Base-by-base conservation (phyloP, 2,113 vertebrate genomes). In the Pelvicachromis taeniatus region DNA sequence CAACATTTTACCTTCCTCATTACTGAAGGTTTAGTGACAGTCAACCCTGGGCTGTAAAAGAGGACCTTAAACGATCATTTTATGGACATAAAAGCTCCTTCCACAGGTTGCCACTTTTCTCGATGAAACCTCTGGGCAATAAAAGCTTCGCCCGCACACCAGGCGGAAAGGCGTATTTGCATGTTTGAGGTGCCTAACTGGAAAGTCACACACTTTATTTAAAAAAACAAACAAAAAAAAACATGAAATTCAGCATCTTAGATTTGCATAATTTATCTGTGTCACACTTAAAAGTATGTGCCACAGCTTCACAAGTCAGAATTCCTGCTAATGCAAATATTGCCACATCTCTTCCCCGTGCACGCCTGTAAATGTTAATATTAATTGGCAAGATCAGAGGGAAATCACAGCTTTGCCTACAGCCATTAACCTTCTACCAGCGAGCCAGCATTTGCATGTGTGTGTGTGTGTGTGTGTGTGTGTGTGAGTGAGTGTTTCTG, bases 171-270 rank as follows among this genome's bases (percentile, higher is more conserved):
- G 26, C 0, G 0, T 52, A 75, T 75, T 75, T 52, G 70, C 70
- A 52, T 52, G 26, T 11, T 53, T 4, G 75, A 17, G 45, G 35
- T 33, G 50, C 68, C 85, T 80, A 56, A 54, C 17, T n/a, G 54
- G 31, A 45, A 83, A 84, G 61, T 81, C 77, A 9, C 79, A 53
- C 33, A 59, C 63, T 16, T 78, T 14, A 33, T 68, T 58, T 2
- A 1, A 12, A 48, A 1, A 53, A 38, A 19, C n/a, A n/a, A n/a
- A n/a, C n/a, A n/a, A n/a, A n/a, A n/a, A n/a, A 0, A 0, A 0
- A 2, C 23, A 19, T 84, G 55, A 55, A 79, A 85, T 68, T 12
- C 79, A 53, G 56, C 84, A 12, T 52, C 35, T 19, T 8, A 19
- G 40, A 21, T 77, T 55, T 68, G 61, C 77, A 84, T 87, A 55